Base-by-base conservation (phyloP, 2,888 invertebrate genomes). In the Zhuqinia jingwanae region DNA sequence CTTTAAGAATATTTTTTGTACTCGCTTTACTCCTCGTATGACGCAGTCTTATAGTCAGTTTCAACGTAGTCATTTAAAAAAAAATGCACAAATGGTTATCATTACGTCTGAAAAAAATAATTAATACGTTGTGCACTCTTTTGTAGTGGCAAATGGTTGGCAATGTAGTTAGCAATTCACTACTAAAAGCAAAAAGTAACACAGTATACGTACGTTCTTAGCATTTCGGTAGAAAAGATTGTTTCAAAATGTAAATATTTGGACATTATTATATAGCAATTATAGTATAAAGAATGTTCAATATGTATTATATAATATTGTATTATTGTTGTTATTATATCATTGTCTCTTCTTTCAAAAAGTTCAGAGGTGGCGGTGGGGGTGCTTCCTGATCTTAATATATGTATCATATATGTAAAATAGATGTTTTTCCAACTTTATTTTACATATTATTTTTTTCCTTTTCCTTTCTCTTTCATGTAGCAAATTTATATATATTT, bases 361-460 rank as follows among this genome's bases (percentile, higher is more conserved):
- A 79, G 85, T 88, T 89, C 89, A 89, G 90, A 90, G 90, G 90
- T 89, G 90, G 89, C 89, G 90, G 90, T 90, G 89, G 89, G 89
- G 84, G 87, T 86, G 88, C 86, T 86, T 88, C 88, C 88, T 88
- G 85, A 85, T 85, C 85, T 85, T 85, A 85, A 84, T 82, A 85
- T 77, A 80, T 85, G 80, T 85, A 85, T 79, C 27, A 85, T 80
- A 85, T 85, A 75, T 85, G 85, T 85, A 85, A 79, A 79, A 73
- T 81, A 80, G 80, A 80, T 58, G 56, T 80, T 81, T 65, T 73
- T 78, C 79, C 73, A 84, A 70, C 50, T 27, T 73, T 75, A 25
- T 45, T 76, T 70, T 73, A n/a, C n/a, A n/a, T n/a, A n/a, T n/a
- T 53, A 30, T 20, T 53, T 13, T n/a, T 30, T 86, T 50, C 78